Percentiles rank a stretch among this genome's conserved stretches.
Conservation (phyloP, 2,888 invertebrate genomes). For the Lacanobia oleracea region DNA sequence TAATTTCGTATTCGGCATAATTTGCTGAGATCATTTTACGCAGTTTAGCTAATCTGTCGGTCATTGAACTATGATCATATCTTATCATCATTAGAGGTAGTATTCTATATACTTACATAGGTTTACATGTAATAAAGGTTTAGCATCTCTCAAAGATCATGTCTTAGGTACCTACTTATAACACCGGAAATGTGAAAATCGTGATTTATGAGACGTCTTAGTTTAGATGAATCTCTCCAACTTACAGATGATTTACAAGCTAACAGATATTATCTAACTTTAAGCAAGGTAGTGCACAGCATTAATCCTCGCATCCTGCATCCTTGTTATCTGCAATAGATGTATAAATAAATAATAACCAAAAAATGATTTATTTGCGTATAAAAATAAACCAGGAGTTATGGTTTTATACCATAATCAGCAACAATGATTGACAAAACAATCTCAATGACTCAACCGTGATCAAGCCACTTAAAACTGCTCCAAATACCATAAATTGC, state of each 20-base stretch:
- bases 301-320: too few relatives aligned
- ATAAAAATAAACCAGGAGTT: conserved; percentile 3
- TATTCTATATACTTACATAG: background rate
- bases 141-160: conserved; percentile 5
- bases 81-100: too few relatives aligned
- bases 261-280: conserved; percentile 31
- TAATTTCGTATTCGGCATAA: conserved; percentile 35
- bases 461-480: conserved; percentile 51
- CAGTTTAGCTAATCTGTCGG: conserved; percentile 20
- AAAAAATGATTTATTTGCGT: background rate
- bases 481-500: conserved; percentile 49
- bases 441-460: conserved; percentile 38
- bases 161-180: too few relatives aligned
- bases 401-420: conserved; percentile 10
- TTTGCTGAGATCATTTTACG: conserved; percentile 20
- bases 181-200: conserved; percentile 35
- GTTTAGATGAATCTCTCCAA: conserved; percentile 21
- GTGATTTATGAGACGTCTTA: conserved; percentile 22
- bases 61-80: conserved; percentile 18
- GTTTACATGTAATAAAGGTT: conserved; percentile 7
- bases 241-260: conserved; percentile 15
- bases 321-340: too few relatives aligned
- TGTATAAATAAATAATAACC: background rate
- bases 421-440: conserved; percentile 17
- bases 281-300: background rate